Base-by-base conservation (phyloP, 2,113 vertebrate genomes). In the Polyodon spathula region DNA sequence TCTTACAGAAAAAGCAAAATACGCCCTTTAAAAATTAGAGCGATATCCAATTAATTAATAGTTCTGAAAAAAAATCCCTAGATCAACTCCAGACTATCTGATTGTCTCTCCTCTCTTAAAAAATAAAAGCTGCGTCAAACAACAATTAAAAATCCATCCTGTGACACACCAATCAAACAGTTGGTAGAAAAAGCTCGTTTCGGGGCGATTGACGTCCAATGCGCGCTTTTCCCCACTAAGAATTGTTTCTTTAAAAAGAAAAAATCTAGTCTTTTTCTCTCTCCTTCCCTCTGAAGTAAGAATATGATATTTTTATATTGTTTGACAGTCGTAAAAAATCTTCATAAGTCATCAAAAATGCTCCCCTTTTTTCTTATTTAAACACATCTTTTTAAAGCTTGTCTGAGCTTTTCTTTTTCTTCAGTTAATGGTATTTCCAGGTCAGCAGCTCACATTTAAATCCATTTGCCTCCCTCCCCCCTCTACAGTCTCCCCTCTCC, bases 391-490 rank as follows among this genome's bases (percentile, higher is more conserved):
- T 16, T 40, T 8, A 42, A 17, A 55, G 38, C 5, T 27, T 51
- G 50, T 40, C 43, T 50, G 39, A 37, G 12, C 46, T 51, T 61
- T 63, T 55, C n/a, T 63, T 41, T 40, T 62, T 48, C 11, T 38
- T 44, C 38, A 48, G 60, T 37, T 50, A n/a, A 50, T 52, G 48
- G 44, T 52, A 58, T 42, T 58, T 40, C 60, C 40, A 17, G 40
- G 37, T 48, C 52, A 59, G 16, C 54, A 61, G 61, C 65, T 54
- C 60, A 62, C 55, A 57, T 39, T 44, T 15, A 59, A 37, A 15
- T 54, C 14, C 37, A 16, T 43, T 56, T 43, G 27, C 40, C 55
- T 37, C 12, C 52, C 58, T 60, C 52, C 54, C 63, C 53, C 10
- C 58, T 64, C 61, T 37, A 51, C 17, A 50, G 61, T 40, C 56